Base-by-base conservation (phyloP, 2,797 vertebrate genomes). In the Scarus forsteni region DNA sequence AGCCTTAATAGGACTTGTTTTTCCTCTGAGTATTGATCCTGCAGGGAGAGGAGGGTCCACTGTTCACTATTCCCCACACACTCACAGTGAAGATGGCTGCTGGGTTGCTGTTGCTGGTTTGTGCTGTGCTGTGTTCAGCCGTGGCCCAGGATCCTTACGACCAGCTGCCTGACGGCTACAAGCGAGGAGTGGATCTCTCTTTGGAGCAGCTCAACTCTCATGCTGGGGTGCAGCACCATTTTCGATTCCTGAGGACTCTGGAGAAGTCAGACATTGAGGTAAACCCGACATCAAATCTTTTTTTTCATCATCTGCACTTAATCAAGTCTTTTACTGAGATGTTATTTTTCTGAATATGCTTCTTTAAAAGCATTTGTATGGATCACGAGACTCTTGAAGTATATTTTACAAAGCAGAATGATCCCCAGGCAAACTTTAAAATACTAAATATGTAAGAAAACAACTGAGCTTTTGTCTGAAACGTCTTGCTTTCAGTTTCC, bases 131-230 rank as follows among this genome's bases (percentile, higher is more conserved):
- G 64, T 63, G 1, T 57, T 56, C 53, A 0, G 73, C 63, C 0
- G 36, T 72, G 14, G 90, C 90, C 6, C 91, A 91, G 46, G 72
- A 83, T 5, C 12, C 68, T 10, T 90, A 91, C 0, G 5, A 39
- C 6, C 66, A 70, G 1, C 89, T 94, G 19, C 3, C 88, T 0
- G 84, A 66, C 0, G 5, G 10, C 48, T 85, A 90, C 79, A 91
- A 35, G 81, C 70, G 51, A 18, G 93, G 94, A 73, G 93, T 94
- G 6, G 87, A 92, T 19, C 76, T 94, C 43, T 80, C 84, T 0
- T n/a, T 92, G 8, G 34, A 74, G 45, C 75, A 92, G 1, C 79
- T 94, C 3, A 53, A 60, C 62, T 54, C 70, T 2, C 89, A 92
- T 13, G 0, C 35, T 0, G 53, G 54, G 3, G 71, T 92, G 3